Conservation (phyloP, 2,113 vertebrate species). For the Mastomys coucha region DNA sequence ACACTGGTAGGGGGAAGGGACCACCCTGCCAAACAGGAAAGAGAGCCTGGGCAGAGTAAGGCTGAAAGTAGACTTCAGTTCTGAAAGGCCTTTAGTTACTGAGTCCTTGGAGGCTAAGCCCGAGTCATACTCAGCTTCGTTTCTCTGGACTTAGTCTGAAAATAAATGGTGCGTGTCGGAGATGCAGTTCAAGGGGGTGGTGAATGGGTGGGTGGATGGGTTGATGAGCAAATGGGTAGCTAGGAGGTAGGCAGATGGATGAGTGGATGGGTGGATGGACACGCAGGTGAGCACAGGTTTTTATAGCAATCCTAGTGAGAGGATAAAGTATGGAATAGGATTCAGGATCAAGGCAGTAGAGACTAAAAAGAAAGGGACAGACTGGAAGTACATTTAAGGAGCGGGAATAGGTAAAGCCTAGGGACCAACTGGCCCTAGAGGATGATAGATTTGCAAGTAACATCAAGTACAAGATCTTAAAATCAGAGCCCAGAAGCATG, state of each 20-base stretch:
- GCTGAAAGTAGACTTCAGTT: neutral
- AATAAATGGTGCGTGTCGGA: neutral
- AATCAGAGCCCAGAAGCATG: conserved; percentile 54
- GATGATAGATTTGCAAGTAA: conserved; percentile 67
- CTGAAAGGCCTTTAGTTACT: neutral
- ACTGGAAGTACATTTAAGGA: conserved; percentile 43
- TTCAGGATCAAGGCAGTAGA: neutral
- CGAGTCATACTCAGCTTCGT: neutral
- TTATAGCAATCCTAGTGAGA: neutral
- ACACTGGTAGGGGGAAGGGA: neutral
- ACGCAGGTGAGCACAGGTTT: neutral
- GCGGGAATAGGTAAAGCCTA: conserved; percentile 11
- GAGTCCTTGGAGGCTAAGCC: neutral
- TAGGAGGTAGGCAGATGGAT: neutral
- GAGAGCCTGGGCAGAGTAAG: neutral
- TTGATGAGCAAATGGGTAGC: neutral
- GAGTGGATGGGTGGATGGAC: accelerated
- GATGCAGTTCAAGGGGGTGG: neutral
- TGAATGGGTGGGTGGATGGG: neutral
- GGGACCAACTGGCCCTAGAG: conserved; percentile 25
- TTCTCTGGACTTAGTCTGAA: neutral
- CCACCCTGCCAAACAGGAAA: neutral
- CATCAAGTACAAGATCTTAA: conserved; percentile 42
- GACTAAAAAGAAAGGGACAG: neutral
- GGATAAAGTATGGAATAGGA: neutral